Conservation (phyloP, 1,140 invertebrate genomes). For the Episyrphus balteatus region DNA sequence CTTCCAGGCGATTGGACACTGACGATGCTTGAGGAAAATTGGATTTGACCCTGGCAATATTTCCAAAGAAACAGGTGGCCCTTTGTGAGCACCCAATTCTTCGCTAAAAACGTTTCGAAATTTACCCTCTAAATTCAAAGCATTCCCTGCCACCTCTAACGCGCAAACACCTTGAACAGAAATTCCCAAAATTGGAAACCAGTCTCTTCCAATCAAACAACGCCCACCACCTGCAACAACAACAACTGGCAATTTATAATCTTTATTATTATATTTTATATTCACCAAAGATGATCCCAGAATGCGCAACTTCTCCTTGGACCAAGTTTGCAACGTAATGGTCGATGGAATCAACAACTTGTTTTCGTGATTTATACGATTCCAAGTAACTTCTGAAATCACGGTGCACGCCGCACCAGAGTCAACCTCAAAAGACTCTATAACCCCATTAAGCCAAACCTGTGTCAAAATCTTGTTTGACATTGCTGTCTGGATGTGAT, state of each 20-base stretch:
- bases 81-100: background rate
- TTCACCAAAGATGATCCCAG: too few species aligned
- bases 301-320: too few species aligned
- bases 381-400: background rate
- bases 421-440: too few species aligned
- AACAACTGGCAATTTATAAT: conserved; percentile 4
- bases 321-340: too few species aligned
- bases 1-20: background rate
- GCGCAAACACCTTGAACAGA: conserved; percentile 4
- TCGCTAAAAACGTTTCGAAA: background rate
- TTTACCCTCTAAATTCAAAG: background rate
- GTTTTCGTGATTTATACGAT: too few species aligned
- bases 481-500: background rate
- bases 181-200: conserved; percentile 12
- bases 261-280: background rate
- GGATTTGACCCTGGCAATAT: background rate
- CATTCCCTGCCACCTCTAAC: background rate
- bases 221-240: conserved; percentile 4
- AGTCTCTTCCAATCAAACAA: conserved; percentile 13
- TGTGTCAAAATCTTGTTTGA: background rate
- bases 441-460: background rate
- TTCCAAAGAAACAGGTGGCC: background rate
- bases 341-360: too few species aligned
- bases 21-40: background rate
- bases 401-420: too few species aligned